phyloP scores from a whole-genome alignment of 2,797 vertebrate species.

The Sebastes iracundus region DNA sequence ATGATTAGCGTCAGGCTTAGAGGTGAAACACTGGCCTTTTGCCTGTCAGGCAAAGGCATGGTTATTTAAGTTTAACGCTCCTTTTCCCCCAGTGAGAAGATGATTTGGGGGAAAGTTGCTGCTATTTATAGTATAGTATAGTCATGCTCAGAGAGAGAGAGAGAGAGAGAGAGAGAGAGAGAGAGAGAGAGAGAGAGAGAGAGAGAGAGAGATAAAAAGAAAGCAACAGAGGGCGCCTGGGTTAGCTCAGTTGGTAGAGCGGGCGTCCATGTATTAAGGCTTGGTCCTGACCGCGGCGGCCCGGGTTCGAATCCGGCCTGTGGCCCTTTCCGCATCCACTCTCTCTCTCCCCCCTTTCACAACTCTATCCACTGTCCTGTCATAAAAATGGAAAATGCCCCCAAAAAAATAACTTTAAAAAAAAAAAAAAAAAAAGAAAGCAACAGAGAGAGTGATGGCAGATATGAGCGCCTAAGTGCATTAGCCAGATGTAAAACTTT shows the following conservation, averaged over 20 bases:
- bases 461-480: not conserved
- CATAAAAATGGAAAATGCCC: too few relatives aligned
- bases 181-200: too few relatives aligned
- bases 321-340: too few relatives aligned
- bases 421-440: slow-evolving; percentile 14
- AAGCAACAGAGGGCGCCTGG: too few relatives aligned
- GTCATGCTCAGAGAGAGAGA: slow-evolving; percentile 31
- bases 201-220: too few relatives aligned
- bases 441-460: slow-evolving; percentile 13
- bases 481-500: slow-evolving; percentile 9
- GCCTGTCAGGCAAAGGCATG: slow-evolving; percentile 59
- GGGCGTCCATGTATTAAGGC: too few relatives aligned
- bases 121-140: slow-evolving; percentile 55
- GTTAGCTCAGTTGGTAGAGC: too few relatives aligned
- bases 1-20: slow-evolving; percentile 66
- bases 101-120: slow-evolving; percentile 47
- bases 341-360: too few relatives aligned
- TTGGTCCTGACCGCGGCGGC: too few relatives aligned
- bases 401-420: too few relatives aligned
- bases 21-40: slow-evolving; percentile 71
- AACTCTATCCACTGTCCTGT: too few relatives aligned
- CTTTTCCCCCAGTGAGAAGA: slow-evolving; percentile 34
- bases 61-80: slow-evolving; percentile 53
- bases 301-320: too few relatives aligned
- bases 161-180: not conserved